Evolutionary conservation across 2,888 invertebrate species (phyloP), one percentile per base, ranked within the genome.

Genomic region (Hypena proboscidalis): DNA sequence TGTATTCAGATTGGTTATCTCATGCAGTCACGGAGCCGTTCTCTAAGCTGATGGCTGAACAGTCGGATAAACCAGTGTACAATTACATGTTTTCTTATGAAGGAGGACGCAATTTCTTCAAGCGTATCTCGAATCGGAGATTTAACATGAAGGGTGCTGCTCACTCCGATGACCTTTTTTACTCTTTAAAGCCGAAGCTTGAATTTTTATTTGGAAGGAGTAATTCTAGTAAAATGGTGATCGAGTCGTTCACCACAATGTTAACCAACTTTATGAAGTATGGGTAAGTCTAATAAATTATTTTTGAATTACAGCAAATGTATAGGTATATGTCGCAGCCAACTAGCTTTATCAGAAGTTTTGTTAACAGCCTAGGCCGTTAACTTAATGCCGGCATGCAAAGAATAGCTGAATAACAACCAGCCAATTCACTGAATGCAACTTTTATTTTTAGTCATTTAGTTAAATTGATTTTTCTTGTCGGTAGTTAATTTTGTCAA

Each of bases 91-190:
- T 90, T 49, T 63, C 80, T 0, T 89, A 86, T 45, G 74, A 80
- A 41, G 90, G 90, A 1, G 67, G 55, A 8, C 73, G 90, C 9
- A 87, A 88, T 46, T 84, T 83, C 21, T 81, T 78, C 0, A 86
- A 79, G 45, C 43, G 51, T 0, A 23, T 83, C 0, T 76, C 83
- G 3, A 77, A 80, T 1, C 37, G 49, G 2, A 38, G 58, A 1
- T 19, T 64, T 2, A 39, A 46, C 0, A 15, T 74, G 37, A 45
- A 47, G 1, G 86, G 85, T 0, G 80, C 85, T 0, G 74, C 84
- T 0, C 90, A 90, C 49, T 74, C 82, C 0, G 90, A 87, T 31
- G 90, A 90, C 38, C 43, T 89, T 6, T 88, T 90, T 67, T 90
- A 90, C 67, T 40, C 87, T 17, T 90, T 87, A 67, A 84, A 83